Conservation (phyloP, 2,797 vertebrate species). For the Silurus lanzhouensis region DNA sequence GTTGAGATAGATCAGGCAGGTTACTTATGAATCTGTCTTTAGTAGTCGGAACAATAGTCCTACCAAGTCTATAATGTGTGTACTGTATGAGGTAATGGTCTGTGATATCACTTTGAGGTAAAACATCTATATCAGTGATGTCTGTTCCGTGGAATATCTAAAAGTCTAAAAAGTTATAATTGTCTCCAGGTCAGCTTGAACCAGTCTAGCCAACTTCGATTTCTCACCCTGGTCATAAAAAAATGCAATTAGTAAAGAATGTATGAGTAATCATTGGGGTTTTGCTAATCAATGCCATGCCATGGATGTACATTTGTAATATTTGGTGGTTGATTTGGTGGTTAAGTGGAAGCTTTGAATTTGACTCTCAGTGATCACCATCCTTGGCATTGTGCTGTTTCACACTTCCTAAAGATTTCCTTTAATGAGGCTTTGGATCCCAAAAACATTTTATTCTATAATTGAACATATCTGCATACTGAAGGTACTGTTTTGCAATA, state of each 20-base stretch:
- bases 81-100: too few species aligned
- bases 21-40: too few species aligned
- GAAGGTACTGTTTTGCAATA: background rate
- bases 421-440: slow-evolving; percentile 1
- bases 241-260: background rate
- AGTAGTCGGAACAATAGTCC: too few species aligned
- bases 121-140: too few species aligned
- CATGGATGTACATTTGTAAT: background rate
- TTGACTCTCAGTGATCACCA: background rate
- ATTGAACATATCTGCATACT: slow-evolving; percentile 7
- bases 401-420: background rate
- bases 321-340: background rate
- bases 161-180: background rate
- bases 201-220: background rate
- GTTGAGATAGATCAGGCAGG: too few species aligned
- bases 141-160: too few species aligned
- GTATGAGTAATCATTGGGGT: background rate
- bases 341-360: background rate
- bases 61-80: too few species aligned
- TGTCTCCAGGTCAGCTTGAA: background rate
- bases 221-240: background rate
- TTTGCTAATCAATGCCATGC: background rate
- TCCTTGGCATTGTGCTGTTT: background rate
- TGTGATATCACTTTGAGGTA: too few species aligned
- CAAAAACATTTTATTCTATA: slow-evolving; percentile 4